Evolutionary conservation across 2,888 invertebrate species (phyloP).

Genomic region (Machimus atricapillus): DNA sequence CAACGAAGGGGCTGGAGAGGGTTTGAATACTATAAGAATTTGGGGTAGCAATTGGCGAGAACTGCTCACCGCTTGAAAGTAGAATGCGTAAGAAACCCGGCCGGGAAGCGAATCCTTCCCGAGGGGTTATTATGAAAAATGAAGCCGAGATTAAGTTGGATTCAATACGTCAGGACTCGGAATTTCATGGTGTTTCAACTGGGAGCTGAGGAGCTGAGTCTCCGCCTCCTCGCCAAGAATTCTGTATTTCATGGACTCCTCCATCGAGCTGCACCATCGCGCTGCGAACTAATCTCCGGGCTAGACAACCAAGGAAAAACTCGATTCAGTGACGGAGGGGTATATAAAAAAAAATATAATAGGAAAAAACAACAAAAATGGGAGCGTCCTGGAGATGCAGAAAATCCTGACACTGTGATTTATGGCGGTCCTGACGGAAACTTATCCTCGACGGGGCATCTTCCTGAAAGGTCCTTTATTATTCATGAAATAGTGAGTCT

Average conservation of each 20-base stretch:
- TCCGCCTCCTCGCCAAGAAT: background rate
- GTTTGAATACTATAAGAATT: background rate
- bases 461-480: constrained; percentile 43
- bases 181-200: constrained; percentile 34
- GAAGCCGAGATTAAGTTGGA: constrained; percentile 44
- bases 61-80: background rate
- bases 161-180: constrained; percentile 44
- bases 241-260: background rate
- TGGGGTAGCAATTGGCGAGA: background rate
- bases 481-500: constrained; percentile 44
- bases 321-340: background rate
- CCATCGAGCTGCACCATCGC: background rate
- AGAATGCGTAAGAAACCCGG: background rate
- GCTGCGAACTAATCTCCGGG: constrained; percentile 32
- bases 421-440: constrained; percentile 45
- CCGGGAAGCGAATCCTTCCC: background rate
- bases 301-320: constrained; percentile 13
- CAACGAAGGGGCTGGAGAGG: background rate
- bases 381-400: constrained; percentile 19
- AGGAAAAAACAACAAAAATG: constrained; percentile 25
- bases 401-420: constrained; percentile 42
- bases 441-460: constrained; percentile 41
- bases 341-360: background rate
- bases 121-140: constrained; percentile 46
- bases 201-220: background rate